phyloP scores from a whole-genome alignment of 2,113 vertebrate genomes.

The Thalassoma bifasciatum region DNA sequence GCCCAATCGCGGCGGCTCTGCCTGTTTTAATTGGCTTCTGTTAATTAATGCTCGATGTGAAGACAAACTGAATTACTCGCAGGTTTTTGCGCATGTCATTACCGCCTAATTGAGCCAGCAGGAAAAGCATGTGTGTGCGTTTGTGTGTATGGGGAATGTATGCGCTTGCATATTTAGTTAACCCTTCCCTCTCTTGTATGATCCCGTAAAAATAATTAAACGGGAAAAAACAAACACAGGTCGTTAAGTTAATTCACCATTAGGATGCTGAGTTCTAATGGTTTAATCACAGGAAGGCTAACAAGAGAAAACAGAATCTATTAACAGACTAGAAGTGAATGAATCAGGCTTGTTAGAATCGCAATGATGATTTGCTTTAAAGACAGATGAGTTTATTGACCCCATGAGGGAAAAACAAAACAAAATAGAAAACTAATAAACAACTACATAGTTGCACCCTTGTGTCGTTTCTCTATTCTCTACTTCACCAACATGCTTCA shows the following conservation, averaged over 20 bases:
- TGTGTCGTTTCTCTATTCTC: slow-evolving; percentile 12
- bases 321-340: slow-evolving; percentile 38
- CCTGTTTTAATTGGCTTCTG: slow-evolving; percentile 80
- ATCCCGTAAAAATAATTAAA: slow-evolving; percentile 36
- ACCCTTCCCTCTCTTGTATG: slow-evolving; percentile 36
- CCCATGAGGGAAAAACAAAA: slow-evolving; percentile 39
- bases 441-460: slow-evolving; percentile 17
- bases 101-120: slow-evolving; percentile 71
- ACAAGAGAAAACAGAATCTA: slow-evolving; percentile 44
- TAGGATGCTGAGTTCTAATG: slow-evolving; percentile 28
- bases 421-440: background rate
- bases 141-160: slow-evolving; percentile 1
- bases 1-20: slow-evolving; percentile 72
- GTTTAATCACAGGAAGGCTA: slow-evolving; percentile 55
- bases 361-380: slow-evolving; percentile 37
- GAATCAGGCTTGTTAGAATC: slow-evolving; percentile 35
- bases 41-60: slow-evolving; percentile 79
- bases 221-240: slow-evolving; percentile 50
- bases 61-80: slow-evolving; percentile 78
- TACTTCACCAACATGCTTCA: too few species aligned
- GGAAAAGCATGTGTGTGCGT: background rate
- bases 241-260: slow-evolving; percentile 52
- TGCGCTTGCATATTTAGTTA: slow-evolving; percentile 43
- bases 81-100: slow-evolving; percentile 77
- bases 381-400: slow-evolving; percentile 45